These are phyloP conservation scores for Atrina japonica DNA, from an alignment of 2,888 invertebrate species.

Conservation along the genomic window DNA sequence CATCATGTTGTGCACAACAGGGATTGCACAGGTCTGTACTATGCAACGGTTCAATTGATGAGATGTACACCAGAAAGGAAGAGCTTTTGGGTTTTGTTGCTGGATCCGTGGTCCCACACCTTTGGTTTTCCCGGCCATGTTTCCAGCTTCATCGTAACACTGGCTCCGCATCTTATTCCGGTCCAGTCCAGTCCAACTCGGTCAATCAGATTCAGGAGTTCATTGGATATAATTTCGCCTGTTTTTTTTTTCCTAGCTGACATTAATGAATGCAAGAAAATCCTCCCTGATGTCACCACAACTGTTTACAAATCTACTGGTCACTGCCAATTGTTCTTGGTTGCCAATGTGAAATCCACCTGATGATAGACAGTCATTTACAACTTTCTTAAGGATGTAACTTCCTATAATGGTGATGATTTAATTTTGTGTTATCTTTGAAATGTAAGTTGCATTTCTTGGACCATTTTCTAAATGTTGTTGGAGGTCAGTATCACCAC, in stretches of 20 bases:
- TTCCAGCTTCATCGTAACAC: constrained; percentile 40
- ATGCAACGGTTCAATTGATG: constrained; percentile 38
- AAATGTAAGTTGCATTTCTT: no score
- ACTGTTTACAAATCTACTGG: constrained; percentile 29
- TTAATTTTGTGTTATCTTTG: no score
- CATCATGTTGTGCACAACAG: constrained; percentile 38
- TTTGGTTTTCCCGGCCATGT: constrained; percentile 38
- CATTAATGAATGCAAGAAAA: constrained; percentile 16
- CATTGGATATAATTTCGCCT: constrained; percentile 21
- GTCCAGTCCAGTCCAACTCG: not conserved
- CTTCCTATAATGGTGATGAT: no score
- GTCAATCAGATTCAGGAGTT: no score
- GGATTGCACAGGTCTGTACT: constrained; percentile 22
- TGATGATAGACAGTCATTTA: no score
- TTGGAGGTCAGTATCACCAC: no score
- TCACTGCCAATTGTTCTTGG: constrained; percentile 39
- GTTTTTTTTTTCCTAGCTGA: constrained; percentile 18
- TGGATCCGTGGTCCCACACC: constrained; percentile 39
- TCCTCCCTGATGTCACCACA: constrained; percentile 30
- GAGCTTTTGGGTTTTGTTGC: constrained; percentile 29
- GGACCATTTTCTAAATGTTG: no score
- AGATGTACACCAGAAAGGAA: constrained; percentile 39
- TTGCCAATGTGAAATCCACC: constrained; percentile 40
- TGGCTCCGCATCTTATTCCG: constrained; percentile 37
- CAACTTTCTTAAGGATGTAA: no score